A percentile compares a stretch with the other conserved stretches of the same genome.
Evolutionary conservation across 2,113 vertebrate species (phyloP).

Genomic region (Macquaria ambigua): DNA sequence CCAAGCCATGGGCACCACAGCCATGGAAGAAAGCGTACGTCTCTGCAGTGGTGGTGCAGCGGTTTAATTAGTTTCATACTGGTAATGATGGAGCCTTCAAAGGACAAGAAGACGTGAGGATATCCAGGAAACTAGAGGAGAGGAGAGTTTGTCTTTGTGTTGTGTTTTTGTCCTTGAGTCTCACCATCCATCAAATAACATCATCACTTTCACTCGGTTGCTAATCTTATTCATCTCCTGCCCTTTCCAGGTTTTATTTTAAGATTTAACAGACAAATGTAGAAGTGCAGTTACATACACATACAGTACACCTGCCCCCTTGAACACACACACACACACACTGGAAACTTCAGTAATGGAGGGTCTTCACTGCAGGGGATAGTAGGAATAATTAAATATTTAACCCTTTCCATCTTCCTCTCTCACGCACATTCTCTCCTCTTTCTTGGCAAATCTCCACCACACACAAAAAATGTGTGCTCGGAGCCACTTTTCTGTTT

Average conservation of each 20-base stretch:
- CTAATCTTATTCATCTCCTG: background rate
- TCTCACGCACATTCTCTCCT: background rate
- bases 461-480: constrained; percentile 1
- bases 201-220: background rate
- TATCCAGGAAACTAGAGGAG: constrained; percentile 4
- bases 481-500: constrained; percentile 1
- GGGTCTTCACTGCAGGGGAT: constrained; percentile 52
- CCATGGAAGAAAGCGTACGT: background rate
- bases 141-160: background rate
- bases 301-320: too few relatives aligned
- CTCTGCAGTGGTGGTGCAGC: background rate
- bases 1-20: background rate
- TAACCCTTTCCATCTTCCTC: constrained; percentile 47
- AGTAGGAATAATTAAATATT: constrained; percentile 61
- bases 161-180: constrained; percentile 8
- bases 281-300: background rate
- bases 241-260: background rate
- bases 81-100: background rate
- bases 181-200: constrained; percentile 2
- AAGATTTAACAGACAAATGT: constrained; percentile 8
- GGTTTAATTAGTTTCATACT: constrained; percentile 33
- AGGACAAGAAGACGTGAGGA: background rate
- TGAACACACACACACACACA: background rate
- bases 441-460: constrained; percentile 16
- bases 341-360: constrained; percentile 34